Evolutionary conservation across 92 coral and sea anemone species (phyloP).

Genomic region (Heliopora coerulea): DNA sequence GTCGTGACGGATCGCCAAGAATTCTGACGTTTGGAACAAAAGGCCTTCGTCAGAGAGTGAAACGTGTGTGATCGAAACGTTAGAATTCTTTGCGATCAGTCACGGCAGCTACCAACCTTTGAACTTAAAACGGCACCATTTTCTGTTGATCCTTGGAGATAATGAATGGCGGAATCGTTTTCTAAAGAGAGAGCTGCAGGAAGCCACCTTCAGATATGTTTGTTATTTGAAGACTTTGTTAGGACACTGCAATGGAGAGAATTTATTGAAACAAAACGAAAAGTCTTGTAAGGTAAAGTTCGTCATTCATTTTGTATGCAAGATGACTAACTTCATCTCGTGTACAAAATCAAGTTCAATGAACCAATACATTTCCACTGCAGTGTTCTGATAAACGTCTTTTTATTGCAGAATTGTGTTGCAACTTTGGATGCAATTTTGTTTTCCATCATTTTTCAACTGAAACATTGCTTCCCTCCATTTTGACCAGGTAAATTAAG

Average conservation of each 20-base stretch:
- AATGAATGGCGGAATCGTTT: background rate
- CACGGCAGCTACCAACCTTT: no score
- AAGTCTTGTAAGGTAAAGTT: background rate
- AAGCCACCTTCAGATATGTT: background rate
- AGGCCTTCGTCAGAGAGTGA: no score
- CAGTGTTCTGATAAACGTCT: constrained; percentile 38
- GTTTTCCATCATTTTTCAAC: constrained; percentile 29
- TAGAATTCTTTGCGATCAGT: no score
- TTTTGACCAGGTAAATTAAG: constrained; percentile 20
- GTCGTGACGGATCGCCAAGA: no score
- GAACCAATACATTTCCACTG: constrained; percentile 11
- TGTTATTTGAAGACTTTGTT: constrained; percentile 9
- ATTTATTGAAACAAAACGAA: background rate
- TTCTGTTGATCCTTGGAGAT: no score
- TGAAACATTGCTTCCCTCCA: constrained; percentile 23
- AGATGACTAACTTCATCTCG: background rate
- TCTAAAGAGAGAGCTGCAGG: background rate
- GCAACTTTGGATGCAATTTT: constrained; percentile 29
- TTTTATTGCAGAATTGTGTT: constrained; percentile 35
- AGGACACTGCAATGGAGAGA: constrained; percentile 37
- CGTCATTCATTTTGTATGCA: background rate
- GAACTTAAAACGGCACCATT: no score
- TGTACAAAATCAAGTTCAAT: background rate
- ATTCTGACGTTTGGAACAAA: no score
- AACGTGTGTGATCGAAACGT: no score